These are phyloP conservation scores for Tachypleus tridentatus DNA, from an alignment of 1,140 invertebrate genomes.

Conservation along the genomic window DNA sequence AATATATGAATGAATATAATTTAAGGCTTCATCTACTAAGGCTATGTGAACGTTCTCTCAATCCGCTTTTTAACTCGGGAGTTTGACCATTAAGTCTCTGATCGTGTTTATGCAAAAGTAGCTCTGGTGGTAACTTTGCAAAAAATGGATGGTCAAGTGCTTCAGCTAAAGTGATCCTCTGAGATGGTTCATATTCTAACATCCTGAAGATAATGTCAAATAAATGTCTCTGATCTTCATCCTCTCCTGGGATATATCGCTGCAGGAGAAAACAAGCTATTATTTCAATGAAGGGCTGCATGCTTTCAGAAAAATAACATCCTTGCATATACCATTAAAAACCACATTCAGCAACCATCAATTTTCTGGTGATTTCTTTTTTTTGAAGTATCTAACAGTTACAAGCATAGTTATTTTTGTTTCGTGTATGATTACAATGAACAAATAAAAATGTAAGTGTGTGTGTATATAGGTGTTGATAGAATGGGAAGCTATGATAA, in stretches of 20 bases:
- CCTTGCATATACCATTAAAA: too few relatives aligned
- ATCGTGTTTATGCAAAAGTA: conserved; percentile 27
- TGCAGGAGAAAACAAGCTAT: conserved; percentile 32
- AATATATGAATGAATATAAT: too few relatives aligned
- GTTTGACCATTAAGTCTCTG: conserved; percentile 10
- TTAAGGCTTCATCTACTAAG: conserved; percentile 26
- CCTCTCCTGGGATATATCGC: conserved; percentile 77
- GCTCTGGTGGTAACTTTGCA: conserved; percentile 59
- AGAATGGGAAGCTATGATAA: too few relatives aligned
- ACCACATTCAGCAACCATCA: too few relatives aligned
- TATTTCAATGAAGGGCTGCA: too few relatives aligned
- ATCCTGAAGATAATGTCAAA: conserved; percentile 91
- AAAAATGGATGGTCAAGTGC: conserved; percentile 90
- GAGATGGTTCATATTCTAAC: conserved; percentile 90
- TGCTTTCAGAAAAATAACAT: too few relatives aligned
- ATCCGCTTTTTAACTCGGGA: background rate
- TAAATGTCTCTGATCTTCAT: conserved; percentile 79
- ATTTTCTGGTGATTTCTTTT: too few relatives aligned
- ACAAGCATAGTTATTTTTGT: too few relatives aligned
- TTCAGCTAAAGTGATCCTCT: conserved; percentile 76
- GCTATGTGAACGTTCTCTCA: conserved; percentile 27
- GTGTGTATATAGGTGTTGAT: too few relatives aligned
- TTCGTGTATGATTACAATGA: too few relatives aligned
- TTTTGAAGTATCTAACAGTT: too few relatives aligned
- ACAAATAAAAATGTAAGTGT: too few relatives aligned